phyloP scores from a whole-genome alignment of 2,113 vertebrate genomes.

The Uropsilus gracilis region DNA sequence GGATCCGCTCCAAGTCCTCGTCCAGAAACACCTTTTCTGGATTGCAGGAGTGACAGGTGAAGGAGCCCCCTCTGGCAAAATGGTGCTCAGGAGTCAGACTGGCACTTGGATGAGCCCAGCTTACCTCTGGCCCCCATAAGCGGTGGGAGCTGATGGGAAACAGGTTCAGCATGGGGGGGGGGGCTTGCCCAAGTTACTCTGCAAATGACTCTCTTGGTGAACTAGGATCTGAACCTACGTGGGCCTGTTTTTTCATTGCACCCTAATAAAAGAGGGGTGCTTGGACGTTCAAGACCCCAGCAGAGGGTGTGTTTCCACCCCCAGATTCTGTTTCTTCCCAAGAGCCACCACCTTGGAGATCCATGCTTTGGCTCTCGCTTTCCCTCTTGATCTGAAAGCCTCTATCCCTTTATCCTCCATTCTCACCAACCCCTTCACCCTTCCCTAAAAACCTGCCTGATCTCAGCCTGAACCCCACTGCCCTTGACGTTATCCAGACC shows the following conservation, averaged over 20 bases:
- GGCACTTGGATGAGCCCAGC: neutral
- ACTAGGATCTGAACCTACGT: neutral
- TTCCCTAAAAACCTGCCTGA: neutral
- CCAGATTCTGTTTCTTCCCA: neutral
- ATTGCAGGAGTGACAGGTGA: neutral
- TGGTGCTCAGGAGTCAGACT: slow-evolving; percentile 46
- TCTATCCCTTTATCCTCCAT: neutral
- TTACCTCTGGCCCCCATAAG: neutral
- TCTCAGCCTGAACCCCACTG: neutral
- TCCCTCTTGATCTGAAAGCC: neutral
- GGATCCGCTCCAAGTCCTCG: slow-evolving; percentile 93
- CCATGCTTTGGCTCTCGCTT: accelerated
- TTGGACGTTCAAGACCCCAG: neutral
- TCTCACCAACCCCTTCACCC: neutral
- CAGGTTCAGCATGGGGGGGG: accelerated
- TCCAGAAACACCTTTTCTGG: slow-evolving; percentile 92
- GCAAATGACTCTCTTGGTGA: neutral
- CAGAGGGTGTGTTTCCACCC: neutral
- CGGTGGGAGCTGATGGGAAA: neutral
- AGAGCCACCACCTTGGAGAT: neutral
- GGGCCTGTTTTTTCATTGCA: neutral
- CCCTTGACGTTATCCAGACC: neutral
- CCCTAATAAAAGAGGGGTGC: neutral
- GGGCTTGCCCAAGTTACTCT: neutral
- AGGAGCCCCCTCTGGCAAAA: neutral